Evolutionary conservation across 2,113 vertebrate species (phyloP).

Genomic region (Vidua chalybeata): DNA sequence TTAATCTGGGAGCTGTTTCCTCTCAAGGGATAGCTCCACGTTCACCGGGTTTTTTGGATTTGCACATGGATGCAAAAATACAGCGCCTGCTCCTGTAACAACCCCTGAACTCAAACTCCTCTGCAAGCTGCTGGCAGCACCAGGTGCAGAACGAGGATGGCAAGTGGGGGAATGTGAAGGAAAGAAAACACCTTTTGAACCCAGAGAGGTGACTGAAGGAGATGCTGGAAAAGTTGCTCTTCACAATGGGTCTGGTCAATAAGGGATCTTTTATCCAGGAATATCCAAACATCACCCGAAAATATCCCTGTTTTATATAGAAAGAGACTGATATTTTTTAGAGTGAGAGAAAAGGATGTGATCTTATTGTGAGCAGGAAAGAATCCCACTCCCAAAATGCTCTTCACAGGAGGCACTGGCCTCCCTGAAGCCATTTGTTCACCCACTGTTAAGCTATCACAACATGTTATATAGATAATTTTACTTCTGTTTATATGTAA

Average conservation of each 20-base stretch:
- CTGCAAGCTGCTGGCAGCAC: background rate
- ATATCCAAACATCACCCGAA: background rate
- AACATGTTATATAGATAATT: background rate
- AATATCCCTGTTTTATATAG: background rate
- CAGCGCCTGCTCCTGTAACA: background rate
- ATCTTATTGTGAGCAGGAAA: background rate
- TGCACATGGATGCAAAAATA: background rate
- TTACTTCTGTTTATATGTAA: slow-evolving; percentile 8
- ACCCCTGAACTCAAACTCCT: background rate
- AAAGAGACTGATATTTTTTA: background rate
- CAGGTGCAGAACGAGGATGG: background rate
- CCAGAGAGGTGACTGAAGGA: background rate
- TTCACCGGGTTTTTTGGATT: background rate
- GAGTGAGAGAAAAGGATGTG: background rate
- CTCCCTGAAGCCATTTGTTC: background rate
- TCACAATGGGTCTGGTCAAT: background rate
- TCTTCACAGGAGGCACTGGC: background rate
- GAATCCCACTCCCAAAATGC: background rate
- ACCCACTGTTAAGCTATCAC: background rate
- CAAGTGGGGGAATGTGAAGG: background rate
- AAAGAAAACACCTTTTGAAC: background rate
- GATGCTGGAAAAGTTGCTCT: background rate
- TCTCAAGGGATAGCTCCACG: background rate
- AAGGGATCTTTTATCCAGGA: background rate
- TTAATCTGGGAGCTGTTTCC: background rate